Base-by-base conservation (phyloP, 2,113 vertebrate species). In the Actinemys pallida region DNA sequence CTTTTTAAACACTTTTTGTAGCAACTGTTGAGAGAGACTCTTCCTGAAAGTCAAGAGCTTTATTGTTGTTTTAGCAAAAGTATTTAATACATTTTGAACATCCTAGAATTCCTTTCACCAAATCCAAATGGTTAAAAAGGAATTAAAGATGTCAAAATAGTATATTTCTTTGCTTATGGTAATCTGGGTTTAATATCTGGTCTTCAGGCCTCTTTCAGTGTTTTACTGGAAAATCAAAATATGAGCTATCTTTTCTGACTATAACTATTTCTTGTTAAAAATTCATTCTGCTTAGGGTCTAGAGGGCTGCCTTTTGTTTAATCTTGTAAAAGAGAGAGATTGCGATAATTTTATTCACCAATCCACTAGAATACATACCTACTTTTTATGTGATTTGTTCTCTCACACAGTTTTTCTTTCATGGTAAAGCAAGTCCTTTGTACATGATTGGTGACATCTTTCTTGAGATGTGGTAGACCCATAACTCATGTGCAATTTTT, bases 281-380 rank as follows among this genome's bases (percentile, higher is more conserved):
- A 86, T 81, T 45, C 0, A 16, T 86, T 80, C 86, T 90, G 19
- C 47, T 7, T 89, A 83, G 17, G 24, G 57, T 88, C 94, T 94
- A 86, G 69, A 72, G 90, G 90, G 39, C 95, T 90, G 29, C 9
- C 42, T 94, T 96, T 95, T 85, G 76, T 90, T 93, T 88, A 53
- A n/a, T 78, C 52, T 7, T 39, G 20, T 75, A 89, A 52, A 50
- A 50, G 31, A 95, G 92, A 83, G 52, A 75, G 72, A 90, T 39
- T 84, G 84, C 83, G 76, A 62, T 49, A 1, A 17, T 35, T 22
- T 9, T 94, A 11, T 93, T 88, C 81, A 54, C 47, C 57, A 87
- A 24, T 92, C 95, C 65, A 94, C 47, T 84, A 87, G 56, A 49
- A 56, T 72, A 2, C 62, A 0, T 87, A 85, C 95, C 87, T 94